A percentile compares a stretch with the other conserved stretches of the same genome.
These are phyloP conservation scores for Macroteleia sp. DNA, from an alignment of 2,888 invertebrate species.

Conservation along the genomic window DNA sequence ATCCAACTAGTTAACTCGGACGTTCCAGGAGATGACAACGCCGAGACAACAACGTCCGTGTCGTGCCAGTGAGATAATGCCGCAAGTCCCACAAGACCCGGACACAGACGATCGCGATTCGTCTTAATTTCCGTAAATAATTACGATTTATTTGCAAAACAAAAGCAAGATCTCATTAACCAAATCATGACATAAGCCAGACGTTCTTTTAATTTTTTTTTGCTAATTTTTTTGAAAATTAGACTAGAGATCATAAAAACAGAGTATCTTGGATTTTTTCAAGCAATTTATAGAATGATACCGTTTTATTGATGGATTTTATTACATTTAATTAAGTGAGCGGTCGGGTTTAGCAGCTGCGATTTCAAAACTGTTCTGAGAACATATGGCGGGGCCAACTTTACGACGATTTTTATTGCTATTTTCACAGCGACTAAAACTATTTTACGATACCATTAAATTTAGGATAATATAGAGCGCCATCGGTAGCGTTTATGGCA, in stretches of 20 bases:
- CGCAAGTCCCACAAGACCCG: conserved; percentile 11
- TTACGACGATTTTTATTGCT: background rate
- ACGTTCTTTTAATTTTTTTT: too few species aligned
- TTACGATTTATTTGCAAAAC: background rate
- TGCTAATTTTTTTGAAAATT: too few species aligned
- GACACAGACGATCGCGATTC: background rate
- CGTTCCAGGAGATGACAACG: conserved; percentile 12
- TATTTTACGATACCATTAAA: conserved; percentile 5
- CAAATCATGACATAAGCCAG: background rate
- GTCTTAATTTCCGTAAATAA: conserved; percentile 28
- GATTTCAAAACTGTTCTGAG: background rate
- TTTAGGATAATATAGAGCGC: conserved; percentile 7
- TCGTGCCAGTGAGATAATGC: conserved; percentile 15
- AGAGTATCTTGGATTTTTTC: conserved; percentile 4
- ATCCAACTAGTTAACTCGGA: conserved; percentile 18
- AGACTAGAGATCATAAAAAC: too few species aligned
- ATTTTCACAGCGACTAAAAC: background rate
- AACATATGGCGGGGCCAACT: background rate
- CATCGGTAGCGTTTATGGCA: background rate
- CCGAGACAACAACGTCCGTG: conserved; percentile 22
- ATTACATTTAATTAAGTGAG: conserved; percentile 34
- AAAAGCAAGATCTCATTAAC: conserved; percentile 3
- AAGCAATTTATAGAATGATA: conserved; percentile 2
- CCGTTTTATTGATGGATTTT: conserved; percentile 18
- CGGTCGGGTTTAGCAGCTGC: background rate